Evolutionary conservation across 2,797 vertebrate genomes (phyloP).

Genomic region (Bradypodion ventrale): DNA sequence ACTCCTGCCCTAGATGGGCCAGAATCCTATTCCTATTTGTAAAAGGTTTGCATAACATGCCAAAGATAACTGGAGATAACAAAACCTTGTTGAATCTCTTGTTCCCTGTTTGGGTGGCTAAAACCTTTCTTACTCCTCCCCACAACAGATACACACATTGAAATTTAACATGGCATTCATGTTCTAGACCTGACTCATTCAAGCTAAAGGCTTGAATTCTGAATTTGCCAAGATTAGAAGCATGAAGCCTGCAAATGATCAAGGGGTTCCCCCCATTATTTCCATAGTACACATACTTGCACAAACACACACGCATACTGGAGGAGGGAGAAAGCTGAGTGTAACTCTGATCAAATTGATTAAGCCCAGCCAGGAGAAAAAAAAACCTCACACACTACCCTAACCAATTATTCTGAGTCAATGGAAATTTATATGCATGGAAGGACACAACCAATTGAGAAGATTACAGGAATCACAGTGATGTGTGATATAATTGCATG

Average conservation of each 20-base stretch:
- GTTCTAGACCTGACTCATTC: neutral
- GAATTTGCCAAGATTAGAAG: neutral
- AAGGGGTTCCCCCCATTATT: neutral
- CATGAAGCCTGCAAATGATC: neutral
- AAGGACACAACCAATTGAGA: slow-evolving; percentile 23
- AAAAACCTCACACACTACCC: neutral
- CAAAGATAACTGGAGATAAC: too few species aligned
- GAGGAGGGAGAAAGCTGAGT: neutral
- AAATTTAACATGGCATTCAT: too few species aligned
- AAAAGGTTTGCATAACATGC: too few species aligned
- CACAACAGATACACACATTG: too few species aligned
- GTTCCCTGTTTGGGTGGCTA: too few species aligned
- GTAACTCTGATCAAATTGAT: neutral
- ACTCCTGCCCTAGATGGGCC: too few species aligned
- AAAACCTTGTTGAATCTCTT: too few species aligned
- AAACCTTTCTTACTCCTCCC: too few species aligned
- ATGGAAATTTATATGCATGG: slow-evolving; percentile 24
- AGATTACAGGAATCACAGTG: slow-evolving; percentile 28
- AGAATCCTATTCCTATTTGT: too few species aligned
- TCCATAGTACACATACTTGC: neutral
- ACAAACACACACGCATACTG: neutral
- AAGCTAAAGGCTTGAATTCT: neutral
- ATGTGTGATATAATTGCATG: fast-evolving
- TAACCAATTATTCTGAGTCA: slow-evolving; percentile 36
- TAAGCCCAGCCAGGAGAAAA: slow-evolving; percentile 22